Base-by-base conservation (phyloP, 2,797 vertebrate species). In the Diceros bicornis region DNA sequence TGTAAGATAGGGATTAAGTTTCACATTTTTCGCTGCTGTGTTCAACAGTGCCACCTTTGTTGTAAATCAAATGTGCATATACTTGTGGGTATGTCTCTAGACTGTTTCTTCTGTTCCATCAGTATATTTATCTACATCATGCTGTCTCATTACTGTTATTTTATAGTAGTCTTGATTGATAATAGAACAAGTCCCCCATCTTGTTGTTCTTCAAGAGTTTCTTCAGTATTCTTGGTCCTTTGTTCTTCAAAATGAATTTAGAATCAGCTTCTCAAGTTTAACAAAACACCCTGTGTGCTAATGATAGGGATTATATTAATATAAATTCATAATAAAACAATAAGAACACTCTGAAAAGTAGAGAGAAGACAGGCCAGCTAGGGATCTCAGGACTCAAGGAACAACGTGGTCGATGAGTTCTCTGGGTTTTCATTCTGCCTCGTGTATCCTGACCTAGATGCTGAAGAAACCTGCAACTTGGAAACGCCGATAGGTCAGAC, bases 351-450 rank as follows among this genome's bases (percentile, higher is more conserved):
- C 69, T 64, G n/a, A 94, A 86, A 50, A 20, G 16, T 72, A 47
- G 12, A 71, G n/a, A 75, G 6, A 52, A 83, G 25, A 14, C 13
- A 78, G 4, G 55, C 29, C 3, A 23, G 23, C 4, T 78, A 37
- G 84, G 23, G 21, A 71, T 59, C 47, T 47, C 32, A 25, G 6
- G 29, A 66, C 59, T 84, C 9, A 17, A 57, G 44, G 11, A 74
- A n/a, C 32, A 96, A 34, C 2, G 17, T 59, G 16, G 2, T 44
- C 61, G 50, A 17, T 79, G 7, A 89, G 14, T 59, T 87, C 16
- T 66, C 37, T 89, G 32, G 29, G 7, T 82, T 59, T 92, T 95
- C 18, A 61, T 92, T 88, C 82, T 88, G 50, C 81, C 83, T 71
- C 64, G 11, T 74, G 4, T 68, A 29, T 74, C 34, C 29, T 89